phyloP scores from a whole-genome alignment of 1,140 invertebrate genomes.

The Atta cephalotes region DNA sequence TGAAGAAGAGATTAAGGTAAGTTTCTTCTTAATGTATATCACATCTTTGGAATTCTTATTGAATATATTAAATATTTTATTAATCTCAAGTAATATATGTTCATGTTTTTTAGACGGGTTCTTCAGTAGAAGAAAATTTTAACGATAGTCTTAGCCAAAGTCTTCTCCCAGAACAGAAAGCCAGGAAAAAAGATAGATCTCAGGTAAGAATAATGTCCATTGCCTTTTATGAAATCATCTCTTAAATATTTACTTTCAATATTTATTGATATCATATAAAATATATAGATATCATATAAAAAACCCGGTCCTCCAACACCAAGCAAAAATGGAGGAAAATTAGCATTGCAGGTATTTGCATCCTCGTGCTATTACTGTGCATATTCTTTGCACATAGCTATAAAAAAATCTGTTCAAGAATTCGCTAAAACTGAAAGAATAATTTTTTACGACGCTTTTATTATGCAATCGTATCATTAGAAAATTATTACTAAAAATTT shows the following conservation, averaged over 20 bases:
- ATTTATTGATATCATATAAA: constrained; percentile 65
- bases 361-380: background rate
- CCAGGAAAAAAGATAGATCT: constrained; percentile 87
- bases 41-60: constrained; percentile 26
- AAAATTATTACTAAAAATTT: constrained; percentile 35
- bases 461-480: background rate
- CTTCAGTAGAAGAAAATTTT: constrained; percentile 83
- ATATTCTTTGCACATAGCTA: background rate
- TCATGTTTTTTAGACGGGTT: constrained; percentile 83
- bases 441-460: constrained; percentile 4
- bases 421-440: background rate
- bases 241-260: constrained; percentile 54
- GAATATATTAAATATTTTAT: constrained; percentile 4
- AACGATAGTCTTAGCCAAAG: constrained; percentile 88
- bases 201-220: constrained; percentile 75
- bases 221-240: background rate
- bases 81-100: background rate
- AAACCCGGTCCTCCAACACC: constrained; percentile 94
- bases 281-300: constrained; percentile 90
- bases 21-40: constrained; percentile 58
- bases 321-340: constrained; percentile 92
- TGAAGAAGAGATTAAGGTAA: constrained; percentile 93
- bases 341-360: constrained; percentile 87
- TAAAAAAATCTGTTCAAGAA: constrained; percentile 18
- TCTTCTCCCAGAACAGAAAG: constrained; percentile 87